Evolutionary conservation across 2,888 invertebrate species (phyloP).

Genomic region (Helicoverpa assulta): DNA sequence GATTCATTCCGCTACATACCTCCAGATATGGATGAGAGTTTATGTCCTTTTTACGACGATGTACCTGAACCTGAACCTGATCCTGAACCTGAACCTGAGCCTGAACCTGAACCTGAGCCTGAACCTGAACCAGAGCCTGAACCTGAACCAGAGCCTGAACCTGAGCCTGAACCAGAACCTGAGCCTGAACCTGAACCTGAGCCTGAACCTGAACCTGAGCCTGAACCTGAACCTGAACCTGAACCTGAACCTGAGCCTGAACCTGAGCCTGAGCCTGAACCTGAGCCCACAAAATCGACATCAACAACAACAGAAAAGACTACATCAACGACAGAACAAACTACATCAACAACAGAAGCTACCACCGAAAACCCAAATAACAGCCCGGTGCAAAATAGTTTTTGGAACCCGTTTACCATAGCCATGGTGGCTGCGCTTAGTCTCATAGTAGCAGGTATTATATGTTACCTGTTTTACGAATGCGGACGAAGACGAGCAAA

Average conservation of each 20-base stretch:
- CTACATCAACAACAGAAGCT: too few relatives aligned
- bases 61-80: not conserved
- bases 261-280: not conserved
- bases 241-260: not conserved
- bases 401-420: too few relatives aligned
- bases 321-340: too few relatives aligned
- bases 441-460: too few relatives aligned
- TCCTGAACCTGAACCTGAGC: not conserved
- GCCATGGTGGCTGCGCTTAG: too few relatives aligned
- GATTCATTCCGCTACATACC: conserved; percentile 78
- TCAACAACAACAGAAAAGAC: too few relatives aligned
- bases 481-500: too few relatives aligned
- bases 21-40: conserved; percentile 58
- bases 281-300: not conserved
- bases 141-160: not conserved
- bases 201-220: not conserved
- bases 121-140: not conserved
- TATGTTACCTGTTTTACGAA: too few relatives aligned
- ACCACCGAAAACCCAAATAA: too few relatives aligned
- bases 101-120: not conserved
- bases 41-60: conserved; percentile 70
- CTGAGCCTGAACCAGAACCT: not conserved
- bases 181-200: not conserved
- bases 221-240: not conserved
- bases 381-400: too few relatives aligned